Evolutionary conservation across 1,140 invertebrate genomes (phyloP), one percentile per base, ranked within the genome.

Genomic region (Zaprionus capensis): DNA sequence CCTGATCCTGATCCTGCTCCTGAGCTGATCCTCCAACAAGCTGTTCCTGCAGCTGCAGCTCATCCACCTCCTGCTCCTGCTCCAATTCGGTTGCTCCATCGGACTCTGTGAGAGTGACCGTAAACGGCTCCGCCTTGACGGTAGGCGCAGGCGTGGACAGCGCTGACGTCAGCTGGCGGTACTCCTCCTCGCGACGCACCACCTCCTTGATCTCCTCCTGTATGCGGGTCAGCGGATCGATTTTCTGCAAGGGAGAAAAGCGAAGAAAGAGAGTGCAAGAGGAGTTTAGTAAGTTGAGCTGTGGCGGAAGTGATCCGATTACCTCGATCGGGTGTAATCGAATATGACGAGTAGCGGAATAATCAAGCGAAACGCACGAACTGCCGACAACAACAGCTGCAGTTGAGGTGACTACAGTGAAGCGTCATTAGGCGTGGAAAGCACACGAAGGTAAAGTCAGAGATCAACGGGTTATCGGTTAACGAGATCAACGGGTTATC

Each of bases 131-230:
- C 9, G 20, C 68, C 14, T 76, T 62, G 0, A 73, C 17, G 4
- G 73, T 22, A 7, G 74, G 46, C 17, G 81, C 26, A 92, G 65
- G 26, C 11, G 59, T 24, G 20, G 20, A 22, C 15, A 28, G 49
- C 90, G 72, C 94, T 17, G 62, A 70, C 1, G 94, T 94, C 93
- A 74, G 93, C 93, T 95, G 95, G 80, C 95, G 94, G 65, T 95
- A 94, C 79, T 96, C 95, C 76, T 94, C 93, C 81, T 96, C 95
- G 58, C 95, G 93, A 76, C 95, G 95, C 14, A 94, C 95, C 41
- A 95, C 95, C 91, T 96, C 95, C 77, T 95, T 95, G 73, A 96
- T 96, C 92, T 96, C 95, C 78, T 94, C 94, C 84, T 95, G 95
- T 91, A 96, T 96, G 93, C 95, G 94, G 55, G 93, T 93, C 69